Percentiles rank a stretch among this genome's conserved stretches.
Conservation (phyloP, 2,113 vertebrate species). For the Pomatorhinus ruficollis region DNA sequence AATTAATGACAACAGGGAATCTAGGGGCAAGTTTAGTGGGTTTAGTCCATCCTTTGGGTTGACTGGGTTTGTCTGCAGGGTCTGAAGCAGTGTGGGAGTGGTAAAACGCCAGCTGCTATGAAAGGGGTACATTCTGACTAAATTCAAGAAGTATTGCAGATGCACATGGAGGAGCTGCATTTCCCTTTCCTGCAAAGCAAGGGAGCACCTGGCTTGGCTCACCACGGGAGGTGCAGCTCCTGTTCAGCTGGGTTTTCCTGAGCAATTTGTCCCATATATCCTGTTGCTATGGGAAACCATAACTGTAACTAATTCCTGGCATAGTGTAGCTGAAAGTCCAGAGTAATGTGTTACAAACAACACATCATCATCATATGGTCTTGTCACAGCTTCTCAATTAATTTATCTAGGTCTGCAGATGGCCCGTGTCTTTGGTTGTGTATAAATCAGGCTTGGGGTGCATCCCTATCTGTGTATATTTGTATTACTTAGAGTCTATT, state of each 20-base stretch:
- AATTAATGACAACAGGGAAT: not conserved
- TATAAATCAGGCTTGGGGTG: not conserved
- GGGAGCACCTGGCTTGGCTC: constrained; percentile 80
- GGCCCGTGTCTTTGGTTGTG: not conserved
- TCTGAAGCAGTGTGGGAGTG: not conserved
- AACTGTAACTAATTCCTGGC: not conserved
- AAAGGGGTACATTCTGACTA: not conserved
- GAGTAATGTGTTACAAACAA: not conserved
- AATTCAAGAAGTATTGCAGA: constrained; percentile 64
- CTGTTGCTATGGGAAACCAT: not conserved
- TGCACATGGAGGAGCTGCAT: constrained; percentile 85
- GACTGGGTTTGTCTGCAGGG: not conserved
- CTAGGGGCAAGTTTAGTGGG: not conserved
- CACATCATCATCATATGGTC: not conserved
- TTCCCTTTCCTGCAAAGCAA: constrained; percentile 82
- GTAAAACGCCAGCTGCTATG: not conserved
- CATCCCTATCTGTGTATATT: not conserved
- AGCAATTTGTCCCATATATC: not conserved
- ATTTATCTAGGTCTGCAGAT: not conserved
- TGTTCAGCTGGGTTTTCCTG: not conserved
- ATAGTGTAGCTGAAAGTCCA: not conserved
- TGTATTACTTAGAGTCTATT: not conserved
- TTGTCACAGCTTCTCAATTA: not conserved
- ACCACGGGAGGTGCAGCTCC: not conserved
- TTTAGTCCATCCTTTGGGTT: not conserved